Conservation (phyloP, 2,888 invertebrate species). For the Aromia moschata region DNA sequence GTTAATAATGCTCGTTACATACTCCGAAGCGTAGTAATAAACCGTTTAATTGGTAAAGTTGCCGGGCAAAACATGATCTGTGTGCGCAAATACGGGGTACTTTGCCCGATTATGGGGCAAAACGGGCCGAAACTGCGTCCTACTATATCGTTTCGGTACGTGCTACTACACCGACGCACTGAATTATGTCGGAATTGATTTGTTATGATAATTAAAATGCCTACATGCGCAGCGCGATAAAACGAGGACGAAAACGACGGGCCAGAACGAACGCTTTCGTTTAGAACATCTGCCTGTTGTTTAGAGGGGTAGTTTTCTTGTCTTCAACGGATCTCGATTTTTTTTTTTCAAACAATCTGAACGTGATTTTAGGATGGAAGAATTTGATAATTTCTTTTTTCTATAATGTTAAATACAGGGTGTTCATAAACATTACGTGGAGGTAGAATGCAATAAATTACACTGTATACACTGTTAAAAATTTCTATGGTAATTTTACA, state of each 20-base stretch:
- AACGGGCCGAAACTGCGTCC: constrained; percentile 24
- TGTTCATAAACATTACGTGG: no score
- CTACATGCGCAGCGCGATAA: not conserved
- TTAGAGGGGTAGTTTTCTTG: no score
- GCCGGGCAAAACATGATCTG: constrained; percentile 38
- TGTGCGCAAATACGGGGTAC: constrained; percentile 30
- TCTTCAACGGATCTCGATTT: no score
- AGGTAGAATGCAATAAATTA: no score
- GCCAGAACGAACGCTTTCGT: no score
- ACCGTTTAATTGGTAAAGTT: constrained; percentile 38
- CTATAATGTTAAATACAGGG: no score
- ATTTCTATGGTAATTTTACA: no score
- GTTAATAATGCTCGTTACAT: constrained; percentile 32
- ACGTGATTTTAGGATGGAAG: no score
- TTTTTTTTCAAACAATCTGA: no score
- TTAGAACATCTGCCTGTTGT: no score
- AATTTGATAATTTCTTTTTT: no score
- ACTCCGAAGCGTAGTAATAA: constrained; percentile 28
- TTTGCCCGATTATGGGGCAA: constrained; percentile 30
- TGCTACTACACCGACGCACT: constrained; percentile 4
- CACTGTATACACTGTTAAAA: no score
- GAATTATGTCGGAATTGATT: constrained; percentile 10
- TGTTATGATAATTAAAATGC: constrained; percentile 12
- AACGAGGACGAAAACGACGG: not conserved
- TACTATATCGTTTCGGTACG: constrained; percentile 10